Conservation (phyloP, 2,113 vertebrate genomes). For the Labeo rohita region DNA sequence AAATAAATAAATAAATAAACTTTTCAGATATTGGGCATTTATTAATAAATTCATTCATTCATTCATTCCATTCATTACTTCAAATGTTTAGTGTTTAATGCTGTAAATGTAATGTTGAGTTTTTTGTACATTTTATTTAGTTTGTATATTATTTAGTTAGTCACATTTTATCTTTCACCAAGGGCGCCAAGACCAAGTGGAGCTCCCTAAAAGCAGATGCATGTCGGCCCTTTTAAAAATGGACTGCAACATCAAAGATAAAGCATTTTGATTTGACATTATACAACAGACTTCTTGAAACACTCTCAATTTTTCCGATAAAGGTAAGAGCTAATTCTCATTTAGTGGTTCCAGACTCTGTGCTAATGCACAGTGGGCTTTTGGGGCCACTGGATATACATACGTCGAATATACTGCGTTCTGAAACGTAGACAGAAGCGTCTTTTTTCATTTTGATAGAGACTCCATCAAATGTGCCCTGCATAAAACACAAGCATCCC, state of each 20-base stretch:
- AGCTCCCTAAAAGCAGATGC: background rate
- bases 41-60: no score
- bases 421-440: background rate
- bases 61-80: background rate
- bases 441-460: constrained; percentile 50
- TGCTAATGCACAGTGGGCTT: constrained; percentile 14
- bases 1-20: no score
- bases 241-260: background rate
- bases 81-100: background rate
- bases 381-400: constrained; percentile 12
- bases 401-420: background rate
- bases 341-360: constrained; percentile 5
- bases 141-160: background rate
- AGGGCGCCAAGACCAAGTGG: background rate
- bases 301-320: background rate
- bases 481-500: constrained; percentile 43
- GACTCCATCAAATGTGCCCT: constrained; percentile 46
- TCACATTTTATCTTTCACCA: background rate
- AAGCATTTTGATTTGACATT: background rate
- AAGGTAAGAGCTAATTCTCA: constrained; percentile 22
- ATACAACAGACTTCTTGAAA: background rate
- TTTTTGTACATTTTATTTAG: background rate
- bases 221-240: background rate
- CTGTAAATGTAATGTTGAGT: background rate
- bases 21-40: no score